These are phyloP conservation scores for Hippoglossus stenolepis DNA, from an alignment of 2,113 vertebrate species.

Conservation along the genomic window DNA sequence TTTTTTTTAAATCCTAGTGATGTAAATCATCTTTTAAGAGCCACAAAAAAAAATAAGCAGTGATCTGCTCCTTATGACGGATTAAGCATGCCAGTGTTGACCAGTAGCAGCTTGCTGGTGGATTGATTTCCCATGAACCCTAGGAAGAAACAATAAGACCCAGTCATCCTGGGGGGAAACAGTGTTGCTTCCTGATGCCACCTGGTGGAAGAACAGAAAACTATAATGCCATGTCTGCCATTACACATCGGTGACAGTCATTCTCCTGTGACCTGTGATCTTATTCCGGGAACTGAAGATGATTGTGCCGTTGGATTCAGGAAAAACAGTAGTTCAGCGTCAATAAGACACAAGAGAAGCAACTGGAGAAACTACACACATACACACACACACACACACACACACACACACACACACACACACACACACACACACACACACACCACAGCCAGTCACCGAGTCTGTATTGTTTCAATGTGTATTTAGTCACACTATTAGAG, in stretches of 20 bases:
- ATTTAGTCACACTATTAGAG: constrained; percentile 52
- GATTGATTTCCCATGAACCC: not conserved
- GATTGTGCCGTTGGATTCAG: constrained; percentile 2
- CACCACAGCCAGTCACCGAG: not conserved
- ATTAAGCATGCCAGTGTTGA: not conserved
- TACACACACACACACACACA: constrained; percentile 32
- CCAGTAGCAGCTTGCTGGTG: not conserved
- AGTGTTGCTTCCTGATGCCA: constrained; percentile 26
- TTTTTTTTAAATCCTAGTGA: not conserved
- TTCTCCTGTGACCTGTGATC: not conserved
- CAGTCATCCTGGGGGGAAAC: not conserved
- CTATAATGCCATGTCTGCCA: too few relatives aligned
- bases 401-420: constrained; percentile 13
- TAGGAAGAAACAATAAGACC: not conserved
- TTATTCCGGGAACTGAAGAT: not conserved
- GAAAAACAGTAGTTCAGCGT: not conserved
- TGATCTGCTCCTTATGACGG: not conserved
- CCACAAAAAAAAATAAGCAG: not conserved
- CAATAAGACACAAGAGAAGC: not conserved
- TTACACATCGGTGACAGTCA: too few relatives aligned
- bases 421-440: constrained; percentile 34
- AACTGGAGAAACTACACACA: constrained; percentile 6
- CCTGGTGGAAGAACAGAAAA: constrained; percentile 32
- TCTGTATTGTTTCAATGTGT: constrained; percentile 54
- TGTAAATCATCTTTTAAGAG: not conserved